These are phyloP conservation scores for Oceanodroma leucorhoa DNA, from an alignment of 2,797 vertebrate species.

Conservation along the genomic window DNA sequence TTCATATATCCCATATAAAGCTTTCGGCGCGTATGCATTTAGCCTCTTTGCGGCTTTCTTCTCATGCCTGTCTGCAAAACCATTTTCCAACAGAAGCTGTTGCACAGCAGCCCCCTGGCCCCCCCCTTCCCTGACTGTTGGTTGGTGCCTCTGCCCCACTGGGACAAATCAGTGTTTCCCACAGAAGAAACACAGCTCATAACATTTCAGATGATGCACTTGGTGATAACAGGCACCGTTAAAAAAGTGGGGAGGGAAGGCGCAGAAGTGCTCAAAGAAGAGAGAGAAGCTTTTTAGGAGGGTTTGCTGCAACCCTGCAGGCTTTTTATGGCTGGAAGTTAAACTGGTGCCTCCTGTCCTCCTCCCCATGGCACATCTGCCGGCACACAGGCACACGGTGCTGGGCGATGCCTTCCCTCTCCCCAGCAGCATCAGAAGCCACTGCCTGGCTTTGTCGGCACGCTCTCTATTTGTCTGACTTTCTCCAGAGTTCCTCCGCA, in stretches of 20 bases:
- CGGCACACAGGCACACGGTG: fast-evolving
- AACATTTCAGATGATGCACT: not conserved
- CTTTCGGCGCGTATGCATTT: not conserved
- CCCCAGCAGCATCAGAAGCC: not conserved
- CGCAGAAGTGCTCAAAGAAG: not conserved
- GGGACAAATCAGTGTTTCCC: not conserved
- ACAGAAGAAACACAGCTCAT: not conserved
- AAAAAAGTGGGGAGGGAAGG: not conserved
- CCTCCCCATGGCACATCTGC: not conserved
- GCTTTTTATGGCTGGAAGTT: not conserved
- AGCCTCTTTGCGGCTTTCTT: not conserved
- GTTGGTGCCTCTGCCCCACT: not conserved
- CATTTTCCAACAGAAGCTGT: not conserved
- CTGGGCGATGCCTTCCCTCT: not conserved
- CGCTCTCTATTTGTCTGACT: not conserved
- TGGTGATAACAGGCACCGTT: not conserved
- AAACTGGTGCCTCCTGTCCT: not conserved
- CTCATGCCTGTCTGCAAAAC: not conserved
- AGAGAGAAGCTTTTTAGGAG: not conserved
- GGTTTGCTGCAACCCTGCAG: not conserved
- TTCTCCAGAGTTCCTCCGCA: not conserved
- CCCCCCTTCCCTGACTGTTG: fast-evolving
- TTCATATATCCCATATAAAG: not conserved
- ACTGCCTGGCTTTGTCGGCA: not conserved
- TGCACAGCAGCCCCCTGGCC: not conserved